Evolutionary conservation across 1,140 invertebrate species (phyloP).

Genomic region (Drosophila bifasciata): DNA sequence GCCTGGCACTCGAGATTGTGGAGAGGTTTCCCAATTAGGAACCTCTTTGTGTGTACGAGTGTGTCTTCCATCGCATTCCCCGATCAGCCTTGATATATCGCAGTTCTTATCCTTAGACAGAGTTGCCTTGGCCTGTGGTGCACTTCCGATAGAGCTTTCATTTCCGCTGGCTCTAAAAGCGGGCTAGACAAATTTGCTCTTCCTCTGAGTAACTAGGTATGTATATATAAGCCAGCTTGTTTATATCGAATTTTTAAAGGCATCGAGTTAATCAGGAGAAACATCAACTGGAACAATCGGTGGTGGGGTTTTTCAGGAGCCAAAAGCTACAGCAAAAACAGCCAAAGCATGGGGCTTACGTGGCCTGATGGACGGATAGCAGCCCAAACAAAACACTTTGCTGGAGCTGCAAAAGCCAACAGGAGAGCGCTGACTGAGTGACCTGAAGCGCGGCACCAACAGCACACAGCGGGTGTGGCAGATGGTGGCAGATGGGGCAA

Average conservation of each 20-base stretch:
- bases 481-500: background rate
- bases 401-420: slow-evolving; percentile 42
- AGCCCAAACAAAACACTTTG: slow-evolving; percentile 69
- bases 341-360: slow-evolving; percentile 6
- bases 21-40: slow-evolving; percentile 10
- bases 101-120: slow-evolving; percentile 24
- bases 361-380: slow-evolving; percentile 30
- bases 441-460: slow-evolving; percentile 55
- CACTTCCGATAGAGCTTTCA: slow-evolving; percentile 48
- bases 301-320: slow-evolving; percentile 6
- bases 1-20: background rate
- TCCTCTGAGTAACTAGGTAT: background rate
- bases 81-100: slow-evolving; percentile 12
- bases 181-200: slow-evolving; percentile 38
- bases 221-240: background rate
- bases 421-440: slow-evolving; percentile 68
- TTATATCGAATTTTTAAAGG: slow-evolving; percentile 29
- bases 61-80: no score
- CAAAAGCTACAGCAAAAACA: slow-evolving; percentile 15
- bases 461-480: background rate
- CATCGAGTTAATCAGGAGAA: slow-evolving; percentile 53
- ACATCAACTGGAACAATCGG: slow-evolving; percentile 27
- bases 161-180: slow-evolving; percentile 36
- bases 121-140: slow-evolving; percentile 10
- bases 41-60: slow-evolving; percentile 1